A percentile compares a stretch with the other conserved stretches of the same genome.
Evolutionary conservation across 1,140 invertebrate species (phyloP).

Genomic region (Geopemphigus sp.): DNA sequence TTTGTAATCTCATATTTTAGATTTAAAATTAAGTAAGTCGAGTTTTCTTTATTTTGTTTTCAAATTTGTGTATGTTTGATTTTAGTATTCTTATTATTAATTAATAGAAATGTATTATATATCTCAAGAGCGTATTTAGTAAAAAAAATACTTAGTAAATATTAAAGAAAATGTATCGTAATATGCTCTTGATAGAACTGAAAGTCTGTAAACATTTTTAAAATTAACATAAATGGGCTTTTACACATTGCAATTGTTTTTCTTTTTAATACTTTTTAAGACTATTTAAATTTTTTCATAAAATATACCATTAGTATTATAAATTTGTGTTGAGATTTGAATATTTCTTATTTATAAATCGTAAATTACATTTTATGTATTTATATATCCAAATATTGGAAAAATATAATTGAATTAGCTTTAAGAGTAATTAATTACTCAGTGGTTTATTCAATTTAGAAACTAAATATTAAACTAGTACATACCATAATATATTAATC

Average conservation of each 20-base stretch:
- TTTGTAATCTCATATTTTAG: conserved; percentile 1
- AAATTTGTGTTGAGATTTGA: not conserved
- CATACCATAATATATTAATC: conserved; percentile 1
- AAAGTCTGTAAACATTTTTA: conserved; percentile 5
- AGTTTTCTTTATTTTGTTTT: not conserved
- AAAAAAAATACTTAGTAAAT: not conserved
- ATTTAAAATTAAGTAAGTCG: not conserved
- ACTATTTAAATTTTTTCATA: not conserved
- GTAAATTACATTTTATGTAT: no score
- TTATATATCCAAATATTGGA: not conserved
- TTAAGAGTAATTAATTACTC: conserved; percentile 23
- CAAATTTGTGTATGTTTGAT: not conserved
- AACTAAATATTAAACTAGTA: conserved; percentile 2
- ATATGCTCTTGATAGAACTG: conserved; percentile 9
- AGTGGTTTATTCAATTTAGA: conserved; percentile 19
- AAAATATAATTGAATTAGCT: conserved; percentile 7
- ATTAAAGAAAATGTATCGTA: not conserved
- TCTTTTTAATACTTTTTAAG: conserved; percentile 11
- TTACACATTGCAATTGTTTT: no score
- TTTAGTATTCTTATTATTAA: not conserved
- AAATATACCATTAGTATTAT: not conserved
- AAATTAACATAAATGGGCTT: not conserved
- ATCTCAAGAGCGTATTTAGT: not conserved
- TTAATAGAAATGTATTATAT: conserved; percentile 1
- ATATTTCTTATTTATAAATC: not conserved